These are phyloP conservation scores for Acholoe squamosa DNA, from an alignment of 2,888 invertebrate species.

Conservation along the genomic window DNA sequence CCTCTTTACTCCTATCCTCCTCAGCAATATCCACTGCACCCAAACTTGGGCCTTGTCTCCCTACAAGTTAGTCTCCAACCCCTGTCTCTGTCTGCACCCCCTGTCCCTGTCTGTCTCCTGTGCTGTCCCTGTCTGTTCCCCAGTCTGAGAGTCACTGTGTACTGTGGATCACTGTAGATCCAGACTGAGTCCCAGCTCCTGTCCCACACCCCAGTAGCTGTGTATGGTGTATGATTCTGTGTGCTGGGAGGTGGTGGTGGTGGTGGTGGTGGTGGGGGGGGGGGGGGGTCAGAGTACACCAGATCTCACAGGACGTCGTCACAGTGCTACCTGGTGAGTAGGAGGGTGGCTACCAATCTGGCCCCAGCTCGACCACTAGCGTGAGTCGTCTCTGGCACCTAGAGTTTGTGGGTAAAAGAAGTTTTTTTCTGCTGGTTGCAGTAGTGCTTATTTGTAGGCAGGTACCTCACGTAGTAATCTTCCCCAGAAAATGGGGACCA, in stretches of 20 bases:
- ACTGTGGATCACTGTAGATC: neutral
- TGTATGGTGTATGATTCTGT: neutral
- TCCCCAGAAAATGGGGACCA: too few relatives aligned
- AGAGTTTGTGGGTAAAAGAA: too few relatives aligned
- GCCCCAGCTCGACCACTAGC: too few relatives aligned
- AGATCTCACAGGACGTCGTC: too few relatives aligned
- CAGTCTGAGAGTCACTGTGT: neutral
- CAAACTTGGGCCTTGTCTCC: neutral
- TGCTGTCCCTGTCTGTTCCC: neutral
- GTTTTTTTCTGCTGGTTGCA: too few relatives aligned
- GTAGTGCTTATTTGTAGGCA: too few relatives aligned
- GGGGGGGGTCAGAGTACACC: neutral
- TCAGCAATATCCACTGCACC: neutral
- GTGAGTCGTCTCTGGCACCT: too few relatives aligned
- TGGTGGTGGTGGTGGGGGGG: neutral
- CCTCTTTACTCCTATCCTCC: neutral
- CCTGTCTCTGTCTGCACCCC: too few relatives aligned
- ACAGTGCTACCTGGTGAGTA: too few relatives aligned
- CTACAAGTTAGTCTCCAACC: too few relatives aligned
- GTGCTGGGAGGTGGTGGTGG: neutral
- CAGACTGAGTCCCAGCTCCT: neutral
- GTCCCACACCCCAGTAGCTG: neutral
- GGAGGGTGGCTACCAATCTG: too few relatives aligned
- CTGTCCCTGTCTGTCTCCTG: neutral
- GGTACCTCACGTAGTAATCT: too few relatives aligned